Evolutionary conservation across 2,797 vertebrate genomes (phyloP).

Genomic region (Helarctos malayanus): DNA sequence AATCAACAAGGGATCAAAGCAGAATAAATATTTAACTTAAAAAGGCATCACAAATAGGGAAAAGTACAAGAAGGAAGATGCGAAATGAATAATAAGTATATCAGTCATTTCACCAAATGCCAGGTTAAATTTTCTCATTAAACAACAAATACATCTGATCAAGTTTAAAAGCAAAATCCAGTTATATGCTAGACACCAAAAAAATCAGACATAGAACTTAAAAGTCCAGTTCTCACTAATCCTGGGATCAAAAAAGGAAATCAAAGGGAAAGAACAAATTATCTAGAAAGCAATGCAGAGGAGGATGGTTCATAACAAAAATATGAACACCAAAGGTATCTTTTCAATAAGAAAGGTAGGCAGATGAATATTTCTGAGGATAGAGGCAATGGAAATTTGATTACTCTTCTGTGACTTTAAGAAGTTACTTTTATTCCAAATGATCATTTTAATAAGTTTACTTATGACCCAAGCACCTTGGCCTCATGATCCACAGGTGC

Average conservation of each 20-base stretch:
- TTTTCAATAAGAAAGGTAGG: not conserved
- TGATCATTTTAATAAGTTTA: not conserved
- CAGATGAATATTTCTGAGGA: not conserved
- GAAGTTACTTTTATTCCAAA: conserved; percentile 17
- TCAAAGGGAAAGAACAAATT: not conserved
- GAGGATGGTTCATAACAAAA: not conserved
- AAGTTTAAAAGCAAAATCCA: conserved; percentile 47
- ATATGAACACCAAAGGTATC: not conserved
- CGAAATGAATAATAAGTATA: not conserved
- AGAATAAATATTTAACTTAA: conserved; percentile 26
- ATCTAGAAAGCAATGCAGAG: not conserved
- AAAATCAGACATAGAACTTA: conserved; percentile 29
- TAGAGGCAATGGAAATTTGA: not conserved
- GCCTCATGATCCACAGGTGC: not conserved
- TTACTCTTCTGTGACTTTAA: not conserved
- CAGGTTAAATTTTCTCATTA: conserved; percentile 38
- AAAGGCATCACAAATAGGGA: conserved; percentile 19
- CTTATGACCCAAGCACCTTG: not conserved
- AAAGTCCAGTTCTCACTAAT: not conserved
- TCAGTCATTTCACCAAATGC: conserved; percentile 4
- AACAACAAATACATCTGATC: conserved; percentile 45
- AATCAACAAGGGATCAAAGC: conserved; percentile 10
- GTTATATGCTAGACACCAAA: not conserved
- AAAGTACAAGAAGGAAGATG: conserved; percentile 1
- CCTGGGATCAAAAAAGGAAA: conserved; percentile 6